Evolutionary conservation across 2,797 vertebrate species (phyloP).

Genomic region (Acanthopagrus latus): DNA sequence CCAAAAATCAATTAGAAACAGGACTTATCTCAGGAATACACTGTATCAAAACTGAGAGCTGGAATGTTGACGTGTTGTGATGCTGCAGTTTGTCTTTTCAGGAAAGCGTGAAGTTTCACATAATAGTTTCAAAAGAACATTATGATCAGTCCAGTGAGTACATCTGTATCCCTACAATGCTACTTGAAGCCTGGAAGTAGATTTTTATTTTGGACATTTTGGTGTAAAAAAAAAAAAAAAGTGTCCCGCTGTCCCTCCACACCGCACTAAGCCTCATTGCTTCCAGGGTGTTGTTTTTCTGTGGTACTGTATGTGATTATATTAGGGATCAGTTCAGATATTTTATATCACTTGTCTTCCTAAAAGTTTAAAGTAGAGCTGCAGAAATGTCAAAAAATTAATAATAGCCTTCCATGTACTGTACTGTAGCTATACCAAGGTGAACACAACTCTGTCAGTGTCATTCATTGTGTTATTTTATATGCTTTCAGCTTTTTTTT

Average conservation of each 20-base stretch:
- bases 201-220: constrained; percentile 15
- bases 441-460: constrained; percentile 15
- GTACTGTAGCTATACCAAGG: constrained; percentile 39
- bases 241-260: neutral
- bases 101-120: constrained; percentile 13
- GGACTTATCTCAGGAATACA: constrained; percentile 71
- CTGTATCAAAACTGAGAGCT: constrained; percentile 35
- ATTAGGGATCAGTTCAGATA: neutral
- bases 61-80: constrained; percentile 21
- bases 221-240: constrained; percentile 1
- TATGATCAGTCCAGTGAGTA: constrained; percentile 13
- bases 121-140: constrained; percentile 24
- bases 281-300: constrained; percentile 18
- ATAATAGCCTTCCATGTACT: constrained; percentile 17
- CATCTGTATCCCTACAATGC: constrained; percentile 13
- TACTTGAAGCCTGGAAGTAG: constrained; percentile 42
- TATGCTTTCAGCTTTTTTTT: constrained; percentile 9
- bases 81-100: constrained; percentile 51
- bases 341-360: constrained; percentile 41
- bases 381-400: constrained; percentile 30
- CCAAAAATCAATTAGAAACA: constrained; percentile 34
- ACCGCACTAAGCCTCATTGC: neutral
- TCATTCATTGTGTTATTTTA: neutral
- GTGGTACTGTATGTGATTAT: constrained; percentile 8
- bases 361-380: constrained; percentile 36